A percentile compares a stretch with the other conserved stretches of the same genome.
Conservation (phyloP, 2,113 vertebrate species). For the Enhydra lutris region DNA sequence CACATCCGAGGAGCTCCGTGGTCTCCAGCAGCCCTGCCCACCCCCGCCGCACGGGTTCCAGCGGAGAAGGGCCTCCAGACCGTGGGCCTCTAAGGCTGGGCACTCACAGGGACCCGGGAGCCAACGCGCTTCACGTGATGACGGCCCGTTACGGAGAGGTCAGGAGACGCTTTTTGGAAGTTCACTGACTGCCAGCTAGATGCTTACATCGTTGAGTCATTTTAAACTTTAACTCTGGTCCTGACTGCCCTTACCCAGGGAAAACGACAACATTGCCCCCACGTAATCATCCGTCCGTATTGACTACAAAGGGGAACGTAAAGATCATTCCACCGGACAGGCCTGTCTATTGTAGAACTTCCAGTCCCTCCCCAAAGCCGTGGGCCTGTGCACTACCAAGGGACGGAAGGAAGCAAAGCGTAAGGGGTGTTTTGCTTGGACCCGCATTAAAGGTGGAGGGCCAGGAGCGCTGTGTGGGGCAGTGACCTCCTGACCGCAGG, state of each 20-base stretch:
- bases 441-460: not conserved
- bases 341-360: not conserved
- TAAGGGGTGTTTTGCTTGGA: conserved; percentile 12
- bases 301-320: not conserved
- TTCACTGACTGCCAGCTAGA: not conserved
- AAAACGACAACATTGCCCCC: not conserved
- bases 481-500: not conserved
- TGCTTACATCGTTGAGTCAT: not conserved
- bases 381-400: not conserved
- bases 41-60: fast-evolving
- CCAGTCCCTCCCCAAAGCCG: not conserved
- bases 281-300: not conserved
- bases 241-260: conserved; percentile 3
- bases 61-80: not conserved
- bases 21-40: not conserved
- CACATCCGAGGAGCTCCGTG: conserved; percentile 16
- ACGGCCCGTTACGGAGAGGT: fast-evolving
- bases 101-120: fast-evolving
- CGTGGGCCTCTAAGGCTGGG: fast-evolving
- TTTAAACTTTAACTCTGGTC: not conserved
- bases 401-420: not conserved
- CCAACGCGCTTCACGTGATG: not conserved
- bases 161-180: not conserved
- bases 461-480: not conserved
- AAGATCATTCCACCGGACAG: not conserved